Evolutionary conservation across 2,888 invertebrate genomes (phyloP).

Genomic region (Erebia aethiops): DNA sequence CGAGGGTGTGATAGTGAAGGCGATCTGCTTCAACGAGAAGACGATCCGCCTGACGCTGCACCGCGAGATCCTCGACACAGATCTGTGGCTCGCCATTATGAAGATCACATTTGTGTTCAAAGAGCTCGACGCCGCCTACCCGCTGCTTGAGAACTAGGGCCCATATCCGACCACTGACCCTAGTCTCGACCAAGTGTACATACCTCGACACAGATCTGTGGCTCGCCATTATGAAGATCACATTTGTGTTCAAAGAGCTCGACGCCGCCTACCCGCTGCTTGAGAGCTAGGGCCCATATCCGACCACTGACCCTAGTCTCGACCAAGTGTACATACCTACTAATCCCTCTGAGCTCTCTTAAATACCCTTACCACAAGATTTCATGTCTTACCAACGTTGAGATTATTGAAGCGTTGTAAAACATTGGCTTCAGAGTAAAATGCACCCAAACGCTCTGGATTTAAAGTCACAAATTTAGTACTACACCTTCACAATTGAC

Average conservation of each 20-base stretch:
- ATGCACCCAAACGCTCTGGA: too few relatives aligned
- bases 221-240: slow-evolving; percentile 87
- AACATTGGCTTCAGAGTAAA: too few relatives aligned
- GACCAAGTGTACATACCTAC: too few relatives aligned
- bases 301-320: too few relatives aligned
- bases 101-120: slow-evolving; percentile 88
- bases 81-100: slow-evolving; percentile 85
- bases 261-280: slow-evolving; percentile 55
- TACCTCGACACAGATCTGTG: slow-evolving; percentile 85
- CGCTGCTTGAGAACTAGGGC: slow-evolving; percentile 24
- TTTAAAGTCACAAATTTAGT: too few relatives aligned
- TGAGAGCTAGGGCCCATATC: slow-evolving; percentile 9
- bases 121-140: slow-evolving; percentile 76
- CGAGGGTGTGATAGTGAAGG: slow-evolving; percentile 82
- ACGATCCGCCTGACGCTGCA: slow-evolving; percentile 87
- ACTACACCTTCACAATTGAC: too few relatives aligned
- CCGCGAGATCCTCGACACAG: slow-evolving; percentile 86
- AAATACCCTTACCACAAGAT: too few relatives aligned
- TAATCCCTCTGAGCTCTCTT: too few relatives aligned
- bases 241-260: slow-evolving; percentile 85
- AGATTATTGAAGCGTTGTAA: too few relatives aligned
- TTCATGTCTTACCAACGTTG: too few relatives aligned
- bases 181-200: too few relatives aligned
- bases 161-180: too few relatives aligned
- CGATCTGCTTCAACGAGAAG: slow-evolving; percentile 82